Base-by-base conservation (phyloP, 1,140 invertebrate genomes). In the Drosophila quadrilineata region DNA sequence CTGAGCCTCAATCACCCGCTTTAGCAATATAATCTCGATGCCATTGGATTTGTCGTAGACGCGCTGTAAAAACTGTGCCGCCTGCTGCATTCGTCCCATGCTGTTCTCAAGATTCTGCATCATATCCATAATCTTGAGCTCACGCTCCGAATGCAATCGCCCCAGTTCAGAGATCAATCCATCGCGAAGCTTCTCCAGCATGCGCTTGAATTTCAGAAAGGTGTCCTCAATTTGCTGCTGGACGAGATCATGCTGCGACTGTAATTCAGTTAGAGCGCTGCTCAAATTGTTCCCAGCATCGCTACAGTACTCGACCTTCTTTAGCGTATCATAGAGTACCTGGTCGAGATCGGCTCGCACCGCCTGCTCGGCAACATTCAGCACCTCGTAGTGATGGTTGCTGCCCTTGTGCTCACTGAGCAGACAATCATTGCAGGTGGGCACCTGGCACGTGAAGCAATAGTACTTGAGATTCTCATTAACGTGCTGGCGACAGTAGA, bases 81-180 rank as follows among this genome's bases (percentile, higher is more conserved):
- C 96, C 88, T 96, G 94, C 80, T 97, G 95, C 57, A 98, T 94
- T 74, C 94, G 94, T 60, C 94, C 95, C 62, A 94, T 93, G 2
- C 93, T 94, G 87, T 95, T 95, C 84, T 96, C 94, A 40, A 97
- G 92, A 60, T 92, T 92, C 89, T 97, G 94, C 82, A 95, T 95
- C 26, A 95, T 91, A 73, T 97, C 96, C 95, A 97, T 97, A 14
- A 97, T 94, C 89, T 95, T 94, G 3, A 98, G 90, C 90, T 98
- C 96, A 67, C 95, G 93, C 76, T 95, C 93, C 21, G 94, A 95
- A 88, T 98, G 96, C 41, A 97, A 89, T 68, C 93, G 92, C 70
- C 95, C 94, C 10, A 98, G 91, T 82, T 97, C 94, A 59, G 93
- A 92, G 2, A 97, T 88, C 12, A 94, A 90, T 38, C 93, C 93